Base-by-base conservation (phyloP, 2,888 invertebrate genomes). In the Oeneis ivallda region DNA sequence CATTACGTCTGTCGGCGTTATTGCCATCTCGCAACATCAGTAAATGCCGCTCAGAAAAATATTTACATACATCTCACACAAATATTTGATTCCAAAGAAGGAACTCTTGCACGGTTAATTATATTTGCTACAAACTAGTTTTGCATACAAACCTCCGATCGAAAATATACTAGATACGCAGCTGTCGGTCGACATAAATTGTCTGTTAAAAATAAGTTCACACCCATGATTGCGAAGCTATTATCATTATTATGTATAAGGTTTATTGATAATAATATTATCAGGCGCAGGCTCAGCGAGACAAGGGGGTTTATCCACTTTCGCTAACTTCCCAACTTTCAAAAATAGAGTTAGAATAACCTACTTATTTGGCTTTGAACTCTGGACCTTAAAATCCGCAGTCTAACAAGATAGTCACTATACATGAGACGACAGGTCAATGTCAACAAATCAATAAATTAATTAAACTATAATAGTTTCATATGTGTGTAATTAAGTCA, bases 1-100 rank as follows among this genome's bases (percentile, higher is more conserved):
- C 85, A 87, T 87, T 87, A 87, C 85, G 83, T 83, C 83, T 84
- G 85, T 83, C 84, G 81, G 80, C 78, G 81, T 84, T 86, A 87
- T 86, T 85, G 84, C 85, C 80, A 81, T 83, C 82, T 78, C 79
- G 81, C 79, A 83, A 84, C 83, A 81, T 84, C 81, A 83, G 82
- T 84, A 83, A 83, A 79, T 80, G 80, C 81, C 82, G 84, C 81
- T 82, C 77, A 79, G 83, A 85, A 85, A 86, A 87, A 87, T 87
- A 88, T 89, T 87, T 85, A 85, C 84, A 82, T 82, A 83, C 81
- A 79, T 83, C 79, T 80, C 78, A 78, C 75, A 75, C 72, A 79
- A 81, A 83, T 83, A 84, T 85, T 74, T 70, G 70, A 69, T 70
- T 65, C 65, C 62, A 64, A 70, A 72, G 68, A 64, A 50, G 66